These are phyloP conservation scores for Brachyrhaphis roseni DNA, from an alignment of 2,797 vertebrate species.

Conservation along the genomic window DNA sequence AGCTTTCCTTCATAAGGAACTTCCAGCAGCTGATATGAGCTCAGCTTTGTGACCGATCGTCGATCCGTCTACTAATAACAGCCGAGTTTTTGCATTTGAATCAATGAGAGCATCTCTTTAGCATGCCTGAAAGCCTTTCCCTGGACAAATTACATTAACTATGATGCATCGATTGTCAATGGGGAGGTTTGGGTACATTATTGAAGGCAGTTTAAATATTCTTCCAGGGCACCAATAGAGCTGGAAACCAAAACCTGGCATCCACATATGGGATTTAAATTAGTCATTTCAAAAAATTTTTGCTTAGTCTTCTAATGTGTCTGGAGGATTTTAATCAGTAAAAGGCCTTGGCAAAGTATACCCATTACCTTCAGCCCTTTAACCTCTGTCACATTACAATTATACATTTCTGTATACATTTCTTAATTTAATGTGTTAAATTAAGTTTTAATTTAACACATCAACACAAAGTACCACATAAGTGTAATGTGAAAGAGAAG, in stretches of 20 bases:
- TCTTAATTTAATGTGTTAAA: too few species aligned
- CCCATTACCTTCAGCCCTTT: background rate
- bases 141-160: slow-evolving; percentile 52
- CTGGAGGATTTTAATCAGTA: background rate
- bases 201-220: slow-evolving; percentile 31
- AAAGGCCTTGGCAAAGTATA: background rate
- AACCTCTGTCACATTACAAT: background rate
- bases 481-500: background rate
- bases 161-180: slow-evolving; percentile 56
- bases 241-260: background rate
- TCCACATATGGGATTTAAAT: background rate
- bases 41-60: slow-evolving; percentile 31
- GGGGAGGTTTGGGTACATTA: slow-evolving; percentile 34
- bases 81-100: slow-evolving; percentile 47
- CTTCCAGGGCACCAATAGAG: background rate
- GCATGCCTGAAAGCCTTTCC: slow-evolving; percentile 37
- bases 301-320: background rate
- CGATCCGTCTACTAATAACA: slow-evolving; percentile 29
- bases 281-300: background rate
- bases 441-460: background rate
- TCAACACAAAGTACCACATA: background rate
- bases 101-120: slow-evolving; percentile 49
- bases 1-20: background rate
- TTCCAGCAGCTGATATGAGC: slow-evolving; percentile 19
- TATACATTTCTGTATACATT: background rate